Percentiles rank a stretch among this genome's conserved stretches.
Evolutionary conservation across 2,888 invertebrate species (phyloP).

Genomic region (Liposcelis brunnea): DNA sequence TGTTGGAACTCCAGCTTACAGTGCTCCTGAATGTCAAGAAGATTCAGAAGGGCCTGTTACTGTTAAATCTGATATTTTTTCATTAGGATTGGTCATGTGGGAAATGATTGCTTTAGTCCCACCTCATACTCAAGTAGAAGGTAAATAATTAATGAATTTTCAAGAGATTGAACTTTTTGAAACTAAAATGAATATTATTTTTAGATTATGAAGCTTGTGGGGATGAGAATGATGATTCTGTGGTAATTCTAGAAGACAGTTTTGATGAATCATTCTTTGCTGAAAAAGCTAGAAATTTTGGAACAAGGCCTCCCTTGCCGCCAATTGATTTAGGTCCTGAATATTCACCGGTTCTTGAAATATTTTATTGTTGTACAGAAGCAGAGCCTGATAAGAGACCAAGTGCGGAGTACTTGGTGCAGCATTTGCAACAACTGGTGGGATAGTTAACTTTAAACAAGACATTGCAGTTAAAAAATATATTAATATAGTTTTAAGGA

Average conservation of each 20-base stretch:
- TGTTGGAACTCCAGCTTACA: conserved; percentile 62
- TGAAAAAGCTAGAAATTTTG: conserved; percentile 21
- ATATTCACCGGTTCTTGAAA: conserved; percentile 44
- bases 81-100: conserved; percentile 61
- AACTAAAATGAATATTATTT: conserved; percentile 14
- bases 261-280: not conserved
- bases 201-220: conserved; percentile 14
- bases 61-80: conserved; percentile 60
- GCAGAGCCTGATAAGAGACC: conserved; percentile 38
- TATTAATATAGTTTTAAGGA: no score
- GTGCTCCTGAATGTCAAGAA: conserved; percentile 54
- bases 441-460: no score
- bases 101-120: conserved; percentile 60
- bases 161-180: conserved; percentile 19
- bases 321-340: conserved; percentile 36
- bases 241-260: conserved; percentile 11
- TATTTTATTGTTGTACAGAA: conserved; percentile 57
- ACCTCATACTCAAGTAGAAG: conserved; percentile 35
- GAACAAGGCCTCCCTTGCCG: conserved; percentile 54
- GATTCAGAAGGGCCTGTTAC: conserved; percentile 35
- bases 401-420: conserved; percentile 34
- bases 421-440: conserved; percentile 26
- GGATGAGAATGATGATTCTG: conserved; percentile 20
- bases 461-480: no score
- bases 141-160: not conserved